Base-by-base conservation (phyloP, 2,888 invertebrate genomes). In the Acronicta leporina region DNA sequence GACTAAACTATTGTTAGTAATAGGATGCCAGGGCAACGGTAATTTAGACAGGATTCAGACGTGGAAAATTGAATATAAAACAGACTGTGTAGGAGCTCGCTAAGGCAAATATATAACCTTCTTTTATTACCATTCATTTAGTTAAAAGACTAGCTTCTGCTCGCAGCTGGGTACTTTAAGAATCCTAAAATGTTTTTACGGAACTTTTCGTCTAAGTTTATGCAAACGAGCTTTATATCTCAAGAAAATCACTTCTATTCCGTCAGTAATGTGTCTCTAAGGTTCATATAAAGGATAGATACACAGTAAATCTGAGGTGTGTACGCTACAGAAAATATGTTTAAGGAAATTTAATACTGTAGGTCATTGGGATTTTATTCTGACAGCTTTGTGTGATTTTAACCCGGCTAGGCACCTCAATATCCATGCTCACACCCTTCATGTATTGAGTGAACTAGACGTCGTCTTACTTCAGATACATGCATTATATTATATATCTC, bases 21-120 rank as follows among this genome's bases (percentile, higher is more conserved):
- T 65, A 43, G 59, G 45, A 55, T 50, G 69, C 45, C 38, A 60
- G 48, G 52, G 51, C 51, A 58, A 66, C 65, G 55, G 71, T 77
- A 55, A 77, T 77, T 80, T 65, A 68, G 73, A 68, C 69, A 53
- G 73, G 61, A 74, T 78, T 73, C 77, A 70, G 59, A 66, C 65
- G 50, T 55, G 52, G 27, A 33, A 58, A 63, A 65, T 50, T 66
- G 55, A 69, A 63, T 53, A 55, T 51, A 63, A 59, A 57, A 38
- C 51, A 43, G 51, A 52, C 48, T 45, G 27, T 44, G 14, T 59
- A 53, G 41, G 38, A 53, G 56, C 47, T 71, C 43, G 27, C 45
- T 56, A 43, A 65, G 27, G 40, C 56, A 71, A 67, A 71, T 63
- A 57, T 59, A 71, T 54, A 54, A 56, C 55, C 11, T 42, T 27